Conservation (phyloP, 2,113 vertebrate species). For the Pluvialis apricaria region DNA sequence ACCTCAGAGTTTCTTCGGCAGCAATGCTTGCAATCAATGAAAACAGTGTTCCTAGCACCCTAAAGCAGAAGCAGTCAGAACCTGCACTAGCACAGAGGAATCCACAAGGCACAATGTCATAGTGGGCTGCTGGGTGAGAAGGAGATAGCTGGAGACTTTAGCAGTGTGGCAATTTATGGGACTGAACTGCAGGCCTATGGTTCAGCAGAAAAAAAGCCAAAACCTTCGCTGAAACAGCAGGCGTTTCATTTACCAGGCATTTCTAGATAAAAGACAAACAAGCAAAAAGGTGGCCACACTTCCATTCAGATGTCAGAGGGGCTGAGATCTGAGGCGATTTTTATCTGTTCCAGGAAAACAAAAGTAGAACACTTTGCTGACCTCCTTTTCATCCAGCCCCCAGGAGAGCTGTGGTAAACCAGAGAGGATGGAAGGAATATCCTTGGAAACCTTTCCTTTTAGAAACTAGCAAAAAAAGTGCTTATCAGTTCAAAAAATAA, state of each 20-base stretch:
- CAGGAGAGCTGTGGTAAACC: not conserved
- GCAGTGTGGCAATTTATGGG: not conserved
- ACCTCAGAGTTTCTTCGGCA: not conserved
- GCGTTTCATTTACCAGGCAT: not conserved
- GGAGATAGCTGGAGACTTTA: not conserved
- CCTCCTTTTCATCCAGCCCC: not conserved
- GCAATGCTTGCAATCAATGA: not conserved
- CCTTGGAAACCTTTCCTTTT: not conserved
- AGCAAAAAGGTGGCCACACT: not conserved
- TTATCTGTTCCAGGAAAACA: not conserved
- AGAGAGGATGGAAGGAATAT: not conserved
- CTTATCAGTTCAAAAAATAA: not conserved
- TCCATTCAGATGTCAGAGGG: not conserved
- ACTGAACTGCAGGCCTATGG: not conserved
- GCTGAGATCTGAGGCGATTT: not conserved
- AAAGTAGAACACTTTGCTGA: not conserved
- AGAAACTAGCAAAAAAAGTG: not conserved
- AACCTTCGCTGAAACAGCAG: not conserved
- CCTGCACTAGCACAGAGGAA: not conserved
- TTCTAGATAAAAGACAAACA: not conserved
- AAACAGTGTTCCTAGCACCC: not conserved
- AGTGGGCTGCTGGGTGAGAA: not conserved
- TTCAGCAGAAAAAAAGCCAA: not conserved
- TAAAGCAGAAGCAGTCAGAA: not conserved
- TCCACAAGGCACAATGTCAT: accelerated